Evolutionary conservation across 2,113 vertebrate species (phyloP), one percentile per base, ranked within the genome.

Genomic region (Nothobranchius furzeri): DNA sequence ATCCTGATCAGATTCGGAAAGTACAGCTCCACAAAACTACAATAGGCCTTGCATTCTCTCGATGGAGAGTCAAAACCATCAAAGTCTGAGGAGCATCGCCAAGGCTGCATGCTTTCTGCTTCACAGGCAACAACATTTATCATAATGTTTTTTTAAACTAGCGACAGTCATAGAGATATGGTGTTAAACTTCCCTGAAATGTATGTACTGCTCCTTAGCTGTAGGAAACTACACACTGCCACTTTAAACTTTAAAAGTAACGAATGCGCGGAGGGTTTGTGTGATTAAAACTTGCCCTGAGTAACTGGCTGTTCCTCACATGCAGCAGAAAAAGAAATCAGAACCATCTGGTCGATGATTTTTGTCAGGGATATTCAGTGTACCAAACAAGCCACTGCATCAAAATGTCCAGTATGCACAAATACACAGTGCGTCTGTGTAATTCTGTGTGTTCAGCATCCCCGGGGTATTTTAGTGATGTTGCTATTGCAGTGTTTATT

Each of bases 401-500:
- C 40, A 70, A 73, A 76, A 35, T 65, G 60, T 50, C 50, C 11
- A 63, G 11, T 58, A 36, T 56, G 51, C 75, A 78, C 55, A 52
- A n/a, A 17, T 35, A 46, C 36, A 54, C 62, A 71, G 68, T 67
- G 37, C 68, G 52, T 60, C 17, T 48, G 37, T 42, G 45, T 14
- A 49, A 25, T 48, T 76, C 42, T 62, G 45, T 58, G 48, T 5
- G 36, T 48, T 61, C 60, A 60, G 35, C 11, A 12, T 68, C 71
- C 43, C 46, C 24, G 49, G 51, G 35, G 30, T 65, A 45, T 53
- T 70, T 73, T 45, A 53, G 54, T 11, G n/a, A 68, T 76, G 49
- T 71, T 81, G 25, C 24, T 64, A 45, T 79, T 78, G 46, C 54
- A 25, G 4, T 68, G 62, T 86, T 83, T 77, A 73, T 85, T 86